Base-by-base conservation (phyloP, 2,888 invertebrate genomes). In the Amphiduros pacificus region DNA sequence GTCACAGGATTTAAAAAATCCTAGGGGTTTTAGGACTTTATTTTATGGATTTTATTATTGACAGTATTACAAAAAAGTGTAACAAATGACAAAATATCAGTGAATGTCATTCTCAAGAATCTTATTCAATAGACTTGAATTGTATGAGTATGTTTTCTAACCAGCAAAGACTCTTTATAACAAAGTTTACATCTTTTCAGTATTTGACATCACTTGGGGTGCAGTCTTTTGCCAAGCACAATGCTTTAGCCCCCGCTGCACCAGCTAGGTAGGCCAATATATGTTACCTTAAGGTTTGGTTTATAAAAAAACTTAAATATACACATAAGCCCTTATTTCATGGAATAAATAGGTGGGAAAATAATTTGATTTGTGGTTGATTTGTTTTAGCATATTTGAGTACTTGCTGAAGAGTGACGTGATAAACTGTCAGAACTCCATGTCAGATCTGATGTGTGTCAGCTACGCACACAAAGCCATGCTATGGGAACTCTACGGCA, bases 351-450 rank as follows among this genome's bases (percentile, higher is more conserved):
- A 11, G 9, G 17, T 11, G 17, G 36, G 9, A 36, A 36, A 11
- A 36, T 17, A 36, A 36, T 36, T 36, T 36, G 36, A 36, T 17
- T 17, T 36, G 17, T 17, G 36, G 36, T 17, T 36, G 36, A n/a
- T n/a, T n/a, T n/a, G n/a, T 67, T 71, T 17, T 74, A 82, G 81
- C 66, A 80, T 86, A 31, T 87, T 87, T 55, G 86, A 93, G 87
- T 87, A 91, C 54, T 85, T 94, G 63, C 88, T 89, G 71, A 91
- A 90, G 81, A 92, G 93, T 67, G 94, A 94, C 75, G 88, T 91
- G 17, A 85, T 93, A 11, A 94, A 93, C 81, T 92, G 90, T 77
- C 89, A 92, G 67, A 90, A 93, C 78, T 91, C 91, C 0, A 87
- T 92, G 84, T 87, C 89, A 2, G 93, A 93, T 71, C 85, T 94